Evolutionary conservation across 1,140 invertebrate genomes (phyloP).

Genomic region (Drosophila ananassae): DNA sequence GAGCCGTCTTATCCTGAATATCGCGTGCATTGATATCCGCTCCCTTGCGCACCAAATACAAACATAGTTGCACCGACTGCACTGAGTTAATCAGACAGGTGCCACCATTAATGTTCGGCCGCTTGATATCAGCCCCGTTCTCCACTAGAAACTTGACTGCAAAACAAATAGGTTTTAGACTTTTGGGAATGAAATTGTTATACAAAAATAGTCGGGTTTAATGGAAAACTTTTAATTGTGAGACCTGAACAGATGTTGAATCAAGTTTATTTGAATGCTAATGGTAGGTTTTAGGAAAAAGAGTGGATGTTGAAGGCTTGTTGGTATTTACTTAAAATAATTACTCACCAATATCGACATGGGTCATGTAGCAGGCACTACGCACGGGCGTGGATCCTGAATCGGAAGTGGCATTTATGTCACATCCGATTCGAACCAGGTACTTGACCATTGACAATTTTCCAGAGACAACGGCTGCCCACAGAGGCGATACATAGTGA

Average conservation of each 20-base stretch:
- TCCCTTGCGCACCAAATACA: slow-evolving; percentile 90
- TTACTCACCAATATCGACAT: slow-evolving; percentile 89
- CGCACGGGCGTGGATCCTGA: slow-evolving; percentile 93
- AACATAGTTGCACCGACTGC: slow-evolving; percentile 92
- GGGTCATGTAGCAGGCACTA: slow-evolving; percentile 97
- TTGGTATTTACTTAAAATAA: no score
- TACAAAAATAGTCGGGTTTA: background rate
- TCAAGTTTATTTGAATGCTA: background rate
- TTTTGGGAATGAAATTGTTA: background rate
- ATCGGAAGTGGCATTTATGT: slow-evolving; percentile 93
- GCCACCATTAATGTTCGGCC: slow-evolving; percentile 95
- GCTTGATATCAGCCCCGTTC: slow-evolving; percentile 93
- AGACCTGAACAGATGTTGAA: slow-evolving; percentile 13
- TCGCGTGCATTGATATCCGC: slow-evolving; percentile 94
- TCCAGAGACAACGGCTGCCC: slow-evolving; percentile 96
- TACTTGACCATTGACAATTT: slow-evolving; percentile 91
- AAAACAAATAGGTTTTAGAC: slow-evolving; percentile 19
- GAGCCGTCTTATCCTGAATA: slow-evolving; percentile 95
- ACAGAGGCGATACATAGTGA: slow-evolving; percentile 94
- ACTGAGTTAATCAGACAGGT: slow-evolving; percentile 97
- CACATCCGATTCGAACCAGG: slow-evolving; percentile 91
- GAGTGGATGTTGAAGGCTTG: no score
- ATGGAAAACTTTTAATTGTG: background rate
- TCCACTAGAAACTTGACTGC: slow-evolving; percentile 91
- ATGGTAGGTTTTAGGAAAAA: no score